phyloP scores from a whole-genome alignment of 2,797 vertebrate genomes.

The Cirrhinus mrigala region DNA sequence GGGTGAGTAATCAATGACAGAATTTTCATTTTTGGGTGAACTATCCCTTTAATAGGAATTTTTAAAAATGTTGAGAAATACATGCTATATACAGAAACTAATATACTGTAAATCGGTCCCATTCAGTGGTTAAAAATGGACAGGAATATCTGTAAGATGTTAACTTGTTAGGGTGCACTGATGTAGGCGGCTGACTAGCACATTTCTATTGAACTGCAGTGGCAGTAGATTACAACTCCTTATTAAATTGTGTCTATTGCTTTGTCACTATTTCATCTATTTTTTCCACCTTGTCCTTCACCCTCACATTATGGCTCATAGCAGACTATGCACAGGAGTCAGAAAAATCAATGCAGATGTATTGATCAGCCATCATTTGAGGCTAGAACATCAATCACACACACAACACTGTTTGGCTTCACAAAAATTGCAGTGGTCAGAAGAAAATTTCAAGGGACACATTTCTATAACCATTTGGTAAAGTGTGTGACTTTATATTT shows the following conservation, averaged over 20 bases:
- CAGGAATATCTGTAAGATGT: not conserved
- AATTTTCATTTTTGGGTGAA: too few relatives aligned
- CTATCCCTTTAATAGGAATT: too few relatives aligned
- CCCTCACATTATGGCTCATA: conserved; percentile 24
- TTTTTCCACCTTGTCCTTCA: conserved; percentile 31
- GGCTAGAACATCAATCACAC: conserved; percentile 76
- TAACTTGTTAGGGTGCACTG: not conserved
- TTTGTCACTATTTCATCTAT: conserved; percentile 35
- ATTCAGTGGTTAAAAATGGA: not conserved
- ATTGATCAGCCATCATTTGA: conserved; percentile 76
- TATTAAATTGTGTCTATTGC: conserved; percentile 27
- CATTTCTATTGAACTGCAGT: conserved; percentile 25
- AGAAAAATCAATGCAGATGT: conserved; percentile 67
- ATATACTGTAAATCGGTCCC: too few relatives aligned
- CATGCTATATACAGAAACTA: too few relatives aligned
- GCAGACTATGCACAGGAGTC: conserved; percentile 46
- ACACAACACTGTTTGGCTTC: not conserved
- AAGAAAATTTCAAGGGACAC: not conserved
- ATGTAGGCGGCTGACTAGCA: not conserved
- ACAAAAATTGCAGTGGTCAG: not conserved
- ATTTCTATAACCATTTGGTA: not conserved
- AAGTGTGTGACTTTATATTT: not conserved
- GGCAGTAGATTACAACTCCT: conserved; percentile 24
- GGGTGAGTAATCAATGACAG: too few relatives aligned
- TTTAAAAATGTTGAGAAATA: too few relatives aligned